Evolutionary conservation across 2,797 vertebrate genomes (phyloP), one percentile per base, ranked within the genome.

Genomic region (Acrossocheilus wenchowensis): DNA sequence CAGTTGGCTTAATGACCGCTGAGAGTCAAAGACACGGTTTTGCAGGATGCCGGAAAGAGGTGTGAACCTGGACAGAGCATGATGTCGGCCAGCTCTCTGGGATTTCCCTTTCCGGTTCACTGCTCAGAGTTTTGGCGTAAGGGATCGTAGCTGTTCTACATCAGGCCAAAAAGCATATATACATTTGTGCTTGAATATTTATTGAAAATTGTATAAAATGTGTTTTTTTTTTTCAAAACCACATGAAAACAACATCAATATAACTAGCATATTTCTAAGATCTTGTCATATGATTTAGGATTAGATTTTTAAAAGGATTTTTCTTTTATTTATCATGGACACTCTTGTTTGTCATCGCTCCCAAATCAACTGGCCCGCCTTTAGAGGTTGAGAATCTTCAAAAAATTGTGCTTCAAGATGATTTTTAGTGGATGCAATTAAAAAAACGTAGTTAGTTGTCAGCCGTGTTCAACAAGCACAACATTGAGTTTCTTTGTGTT

Each of bases 1-100:
- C 90, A 89, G 90, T 90, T 89, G 90, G 89, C 85, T 85, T 88
- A 88, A 87, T 71, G 87, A 84, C 90, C 84, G 64, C 84, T 23
- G 88, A 87, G 87, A 89, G 57, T 83, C 79, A 78, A 89, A 87
- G 85, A 72, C 84, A 82, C 21, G 6, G 64, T 60, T 82, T 88
- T n/a, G 85, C 62, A 30, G 77, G 86, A 79, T 43, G 68, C 72
- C 34, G 73, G 64, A 68, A 88, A 72, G 74, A 83, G 23, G 30
- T 81, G 75, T 66, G 30, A 74, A 77, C 68, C 87, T 73, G 83
- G 82, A 54, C 64, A 60, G 69, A 71, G 75, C 19, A 52, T 69
- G 52, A 77, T 84, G 82, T 88, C 60, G 9, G 72, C 71, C 75
- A 73, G 81, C 50, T 19, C 34, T 81, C 30, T 81, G 85, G 85